Conservation (phyloP, 1,140 invertebrate species). For the Drosophila tani region DNA sequence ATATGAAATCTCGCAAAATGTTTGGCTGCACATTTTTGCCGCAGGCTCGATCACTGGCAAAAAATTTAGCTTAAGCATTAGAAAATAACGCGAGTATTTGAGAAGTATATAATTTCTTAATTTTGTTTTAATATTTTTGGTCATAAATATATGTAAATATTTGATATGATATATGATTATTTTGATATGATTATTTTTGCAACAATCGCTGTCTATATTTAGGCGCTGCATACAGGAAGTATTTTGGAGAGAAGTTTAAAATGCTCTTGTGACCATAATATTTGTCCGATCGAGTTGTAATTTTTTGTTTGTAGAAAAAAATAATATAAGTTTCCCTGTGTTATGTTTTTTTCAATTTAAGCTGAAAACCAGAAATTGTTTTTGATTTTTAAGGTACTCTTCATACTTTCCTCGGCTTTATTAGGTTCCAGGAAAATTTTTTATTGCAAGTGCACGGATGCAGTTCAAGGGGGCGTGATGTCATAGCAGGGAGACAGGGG, state of each 20-base stretch:
- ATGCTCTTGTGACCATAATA: not conserved
- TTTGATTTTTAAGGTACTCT: constrained; percentile 2
- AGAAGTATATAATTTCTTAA: not conserved
- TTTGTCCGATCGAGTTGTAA: not conserved
- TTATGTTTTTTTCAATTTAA: not conserved
- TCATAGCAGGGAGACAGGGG: constrained; percentile 14
- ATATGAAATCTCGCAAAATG: constrained; percentile 71
- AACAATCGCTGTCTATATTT: not conserved
- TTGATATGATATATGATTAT: too few species aligned
- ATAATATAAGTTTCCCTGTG: not conserved
- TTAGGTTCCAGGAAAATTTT: constrained; percentile 10
- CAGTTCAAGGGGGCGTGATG: constrained; percentile 38
- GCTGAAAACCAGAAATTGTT: not conserved
- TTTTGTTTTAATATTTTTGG: not conserved
- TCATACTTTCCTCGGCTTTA: not conserved
- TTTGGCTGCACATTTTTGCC: constrained; percentile 73
- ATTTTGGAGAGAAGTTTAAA: not conserved
- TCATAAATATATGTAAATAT: too few species aligned
- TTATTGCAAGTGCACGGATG: constrained; percentile 27
- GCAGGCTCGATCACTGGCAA: constrained; percentile 17
- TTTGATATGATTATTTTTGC: not conserved
- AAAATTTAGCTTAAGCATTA: not conserved
- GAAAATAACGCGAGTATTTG: not conserved
- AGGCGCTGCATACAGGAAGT: not conserved
- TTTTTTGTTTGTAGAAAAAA: not conserved